Evolutionary conservation across 2,797 vertebrate genomes (phyloP), one percentile per base, ranked within the genome.

Genomic region (Sylvia borin): DNA sequence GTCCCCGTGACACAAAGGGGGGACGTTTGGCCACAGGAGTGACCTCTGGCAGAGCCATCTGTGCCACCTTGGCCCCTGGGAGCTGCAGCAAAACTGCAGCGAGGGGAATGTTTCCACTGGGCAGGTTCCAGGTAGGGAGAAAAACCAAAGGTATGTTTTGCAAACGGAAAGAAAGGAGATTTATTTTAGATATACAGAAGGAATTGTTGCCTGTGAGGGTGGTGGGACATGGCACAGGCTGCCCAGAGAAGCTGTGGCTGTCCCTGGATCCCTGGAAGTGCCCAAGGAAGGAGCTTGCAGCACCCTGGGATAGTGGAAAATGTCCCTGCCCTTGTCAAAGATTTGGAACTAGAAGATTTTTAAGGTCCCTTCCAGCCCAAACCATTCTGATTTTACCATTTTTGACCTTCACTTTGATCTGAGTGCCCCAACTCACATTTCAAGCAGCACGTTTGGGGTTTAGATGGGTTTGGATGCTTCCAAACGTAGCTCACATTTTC

Each of bases 301-400:
- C 21, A 55, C 0, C 22, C 48, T 61, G 70, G 31, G 26, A 5
- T 0, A 7, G 25, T 22, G 32, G 36, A 5, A 87, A 21, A 0
- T 36, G 58, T 10, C 58, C 50, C 43, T 79, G 36, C 13, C 22
- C 36, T 27, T 16, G 2, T 4, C 27, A 11, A 9, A 11, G 32
- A 6, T 36, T 57, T 43, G 19, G 36, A 32, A 38, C 5, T 3
- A 9, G 19, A 20, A 45, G 38, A 38, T 25, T 3, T 58, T 72
- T 27, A 14, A 45, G 16, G 16, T 65, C 24, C 14, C 12, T 87
- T n/a, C 3, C 3, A 73, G 12, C 9, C 6, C 38, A 21, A 60
- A 31, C 11, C 25, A 7, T 45, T 34, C n/a, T 38, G 24, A 11
- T 15, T 73, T 64, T 45, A 29, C 2, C 3, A n/a, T 51, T 72